Conservation (phyloP, 2,888 invertebrate species). For the Chymomyza caudatula region DNA sequence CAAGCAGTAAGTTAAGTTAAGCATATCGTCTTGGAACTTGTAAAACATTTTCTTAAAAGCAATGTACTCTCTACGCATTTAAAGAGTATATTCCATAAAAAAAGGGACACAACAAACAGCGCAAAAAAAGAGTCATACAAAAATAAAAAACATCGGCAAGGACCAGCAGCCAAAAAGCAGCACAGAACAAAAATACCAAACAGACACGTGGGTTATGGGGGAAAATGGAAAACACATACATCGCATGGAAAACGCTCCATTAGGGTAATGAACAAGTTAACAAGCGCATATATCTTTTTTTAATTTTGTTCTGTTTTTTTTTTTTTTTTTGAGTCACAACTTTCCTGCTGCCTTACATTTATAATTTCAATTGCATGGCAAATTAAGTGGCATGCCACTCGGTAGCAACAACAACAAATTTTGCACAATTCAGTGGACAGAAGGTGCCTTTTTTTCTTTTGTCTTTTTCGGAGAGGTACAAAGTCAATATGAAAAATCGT, state of each 20-base stretch:
- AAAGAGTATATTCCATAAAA: conserved; percentile 23
- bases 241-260: conserved; percentile 56
- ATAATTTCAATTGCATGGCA: conserved; percentile 63
- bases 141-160: not conserved
- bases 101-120: conserved; percentile 47
- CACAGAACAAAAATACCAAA: not conserved
- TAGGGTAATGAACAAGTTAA: conserved; percentile 72
- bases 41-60: not conserved
- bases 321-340: conserved; percentile 11
- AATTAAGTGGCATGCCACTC: conserved; percentile 39
- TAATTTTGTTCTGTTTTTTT: not conserved
- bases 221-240: not conserved
- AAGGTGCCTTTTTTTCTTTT: not conserved
- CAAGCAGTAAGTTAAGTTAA: no score
- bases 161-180: not conserved
- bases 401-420: not conserved
- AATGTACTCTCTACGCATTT: not conserved
- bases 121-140: not conserved
- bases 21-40: no score
- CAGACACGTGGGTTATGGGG: not conserved
- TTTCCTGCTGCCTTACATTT: conserved; percentile 54
- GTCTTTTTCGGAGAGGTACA: not conserved
- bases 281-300: conserved; percentile 68
- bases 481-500: conserved; percentile 46
- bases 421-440: not conserved